Base-by-base conservation (phyloP, 37 sponge, comb jelly and placozoan genomes). In the Halisarca cf. caerulea region DNA sequence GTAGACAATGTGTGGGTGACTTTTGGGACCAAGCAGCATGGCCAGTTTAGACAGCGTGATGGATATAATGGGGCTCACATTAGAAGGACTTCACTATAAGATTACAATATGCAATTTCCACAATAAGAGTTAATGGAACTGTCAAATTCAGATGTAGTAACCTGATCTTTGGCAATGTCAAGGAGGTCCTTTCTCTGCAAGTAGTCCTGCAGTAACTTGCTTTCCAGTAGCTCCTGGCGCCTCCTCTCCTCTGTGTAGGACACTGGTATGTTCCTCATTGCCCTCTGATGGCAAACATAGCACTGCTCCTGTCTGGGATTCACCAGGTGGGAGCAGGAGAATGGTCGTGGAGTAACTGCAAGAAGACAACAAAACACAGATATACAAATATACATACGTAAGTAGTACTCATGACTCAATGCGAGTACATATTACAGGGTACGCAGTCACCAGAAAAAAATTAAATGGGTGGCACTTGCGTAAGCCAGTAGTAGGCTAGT, bases 261-360 rank as follows among this genome's bases (percentile, higher is more conserved):
- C 2, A 96, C 79, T 14, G 90, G 88, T 9, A 93, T 59, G 80
- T 96, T 96, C 30, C 82, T 66, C 51, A 79, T 47, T 3, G 38
- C 90, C 23, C 94, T 62, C 92, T 96, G 97, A 75, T 93, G 94
- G 58, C 97, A 96, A 60, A 93, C 36, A 53, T 96, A 96, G 66
- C 97, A 96, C 58, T 93, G 74, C 69, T 93, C 90, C 84, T 93
- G 94, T 2, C 97, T 92, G 35, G 79, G 75, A 38, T 8, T 38
- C 59, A 55, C 28, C 14, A 41, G 39, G 47, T 89, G 90, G 25
- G 86, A 86, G 83, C 91, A 87, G 66, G 86, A 82, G 0, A 64
- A 5, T 3, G 89, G 84, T 0, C 85, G 89, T 7, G 44, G 21
- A 20, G 72, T 30, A 11, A 68, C 33, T 32, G 58, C 27, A 53